A percentile compares a stretch with the other conserved stretches of the same genome.
phyloP scores from a whole-genome alignment of 2,113 vertebrate genomes.

The Pycnonotus jocosus region DNA sequence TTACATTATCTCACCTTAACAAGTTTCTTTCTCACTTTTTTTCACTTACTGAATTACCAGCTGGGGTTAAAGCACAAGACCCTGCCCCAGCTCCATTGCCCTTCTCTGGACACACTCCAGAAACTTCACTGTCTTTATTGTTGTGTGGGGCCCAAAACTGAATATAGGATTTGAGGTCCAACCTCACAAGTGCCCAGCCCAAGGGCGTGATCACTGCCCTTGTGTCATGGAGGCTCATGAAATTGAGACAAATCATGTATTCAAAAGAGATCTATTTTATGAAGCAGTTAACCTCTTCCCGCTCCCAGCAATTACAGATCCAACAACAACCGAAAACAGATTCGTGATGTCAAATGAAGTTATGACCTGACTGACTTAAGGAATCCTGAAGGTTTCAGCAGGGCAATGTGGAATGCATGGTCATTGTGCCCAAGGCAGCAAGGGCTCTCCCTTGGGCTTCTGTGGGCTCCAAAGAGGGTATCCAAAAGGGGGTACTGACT shows the following conservation, averaged over 20 bases:
- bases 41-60: neutral
- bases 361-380: neutral
- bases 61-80: neutral
- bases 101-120: neutral
- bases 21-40: neutral
- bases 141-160: neutral
- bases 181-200: neutral
- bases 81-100: neutral
- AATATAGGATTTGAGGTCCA: accelerated
- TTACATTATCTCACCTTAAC: neutral
- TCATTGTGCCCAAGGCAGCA: neutral
- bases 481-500: neutral
- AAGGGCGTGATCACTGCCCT: neutral
- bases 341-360: neutral
- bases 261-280: neutral
- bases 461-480: neutral
- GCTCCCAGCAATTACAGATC: neutral
- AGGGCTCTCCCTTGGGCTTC: neutral
- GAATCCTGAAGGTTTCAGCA: neutral
- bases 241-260: neutral
- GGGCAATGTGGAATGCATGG: neutral
- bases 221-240: neutral
- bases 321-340: neutral
- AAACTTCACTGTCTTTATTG: neutral
- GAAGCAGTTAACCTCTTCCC: neutral